Evolutionary conservation across 2,113 vertebrate species (phyloP).

Genomic region (Phainopepla nitens): DNA sequence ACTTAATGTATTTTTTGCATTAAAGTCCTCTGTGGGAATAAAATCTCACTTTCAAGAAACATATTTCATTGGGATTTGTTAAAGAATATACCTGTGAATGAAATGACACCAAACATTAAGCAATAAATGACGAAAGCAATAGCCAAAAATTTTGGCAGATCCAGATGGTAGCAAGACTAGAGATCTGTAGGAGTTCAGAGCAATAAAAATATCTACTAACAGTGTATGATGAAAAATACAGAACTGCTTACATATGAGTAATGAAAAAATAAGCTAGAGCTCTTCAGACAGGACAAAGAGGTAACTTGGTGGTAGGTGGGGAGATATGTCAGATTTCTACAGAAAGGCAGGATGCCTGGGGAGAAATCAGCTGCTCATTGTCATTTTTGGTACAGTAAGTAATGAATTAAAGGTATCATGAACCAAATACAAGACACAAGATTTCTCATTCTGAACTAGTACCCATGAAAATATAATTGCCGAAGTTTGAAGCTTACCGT

Average conservation of each 20-base stretch:
- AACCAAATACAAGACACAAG: neutral
- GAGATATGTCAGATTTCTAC: neutral
- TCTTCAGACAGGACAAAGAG: neutral
- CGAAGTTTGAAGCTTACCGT: neutral
- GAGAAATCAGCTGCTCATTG: neutral
- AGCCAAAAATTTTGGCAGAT: neutral
- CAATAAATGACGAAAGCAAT: neutral
- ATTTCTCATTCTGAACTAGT: neutral
- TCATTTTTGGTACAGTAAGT: neutral
- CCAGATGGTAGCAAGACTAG: neutral
- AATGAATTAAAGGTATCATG: neutral
- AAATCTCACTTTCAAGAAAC: neutral
- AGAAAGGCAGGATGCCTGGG: neutral
- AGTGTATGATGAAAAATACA: neutral
- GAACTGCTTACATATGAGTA: neutral
- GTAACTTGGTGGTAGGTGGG: neutral
- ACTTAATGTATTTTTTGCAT: neutral
- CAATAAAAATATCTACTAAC: neutral
- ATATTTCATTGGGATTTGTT: neutral
- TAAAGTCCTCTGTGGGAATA: neutral
- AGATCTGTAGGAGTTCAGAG: neutral
- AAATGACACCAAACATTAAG: neutral
- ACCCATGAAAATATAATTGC: neutral
- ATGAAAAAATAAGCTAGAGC: neutral
- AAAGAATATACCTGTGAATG: neutral